Percentiles rank a stretch among this genome's conserved stretches.
Evolutionary conservation across 2,888 invertebrate genomes (phyloP).

Genomic region (Thelaira solivaga): DNA sequence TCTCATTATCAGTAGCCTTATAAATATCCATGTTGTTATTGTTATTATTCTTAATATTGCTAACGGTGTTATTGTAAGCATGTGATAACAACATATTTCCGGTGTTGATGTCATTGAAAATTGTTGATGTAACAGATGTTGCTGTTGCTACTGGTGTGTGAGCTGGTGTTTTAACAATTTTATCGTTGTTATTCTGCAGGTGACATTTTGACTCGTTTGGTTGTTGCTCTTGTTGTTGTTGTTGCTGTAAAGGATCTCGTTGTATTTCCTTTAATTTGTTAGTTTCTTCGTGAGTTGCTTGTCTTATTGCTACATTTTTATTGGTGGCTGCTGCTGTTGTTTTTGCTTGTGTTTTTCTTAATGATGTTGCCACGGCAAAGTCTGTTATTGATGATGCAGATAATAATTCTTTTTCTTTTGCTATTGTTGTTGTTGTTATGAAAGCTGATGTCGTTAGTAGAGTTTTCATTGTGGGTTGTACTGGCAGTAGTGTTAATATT

Average conservation of each 20-base stretch:
- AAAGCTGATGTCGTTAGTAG: no score
- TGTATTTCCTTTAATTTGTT: constrained; percentile 68
- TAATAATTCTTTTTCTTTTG: background rate
- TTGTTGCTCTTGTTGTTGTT: constrained; percentile 33
- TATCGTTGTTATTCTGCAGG: constrained; percentile 50
- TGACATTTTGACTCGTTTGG: constrained; percentile 35
- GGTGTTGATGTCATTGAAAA: constrained; percentile 25
- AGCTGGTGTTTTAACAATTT: constrained; percentile 3
- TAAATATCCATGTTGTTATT: constrained; percentile 55
- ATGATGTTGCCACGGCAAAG: constrained; percentile 6
- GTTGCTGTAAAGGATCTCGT: constrained; percentile 67
- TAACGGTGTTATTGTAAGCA: constrained; percentile 5
- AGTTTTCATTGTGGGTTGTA: no score
- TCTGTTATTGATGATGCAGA: constrained; percentile 15
- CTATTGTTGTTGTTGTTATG: constrained; percentile 22
- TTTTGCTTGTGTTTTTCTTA: constrained; percentile 28
- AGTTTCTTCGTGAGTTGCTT: constrained; percentile 26
- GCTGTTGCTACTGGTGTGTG: background rate
- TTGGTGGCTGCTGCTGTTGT: constrained; percentile 6
- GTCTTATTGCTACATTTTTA: constrained; percentile 55
- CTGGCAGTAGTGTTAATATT: constrained; percentile 15
- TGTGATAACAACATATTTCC: constrained; percentile 43
- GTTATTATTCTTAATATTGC: constrained; percentile 8
- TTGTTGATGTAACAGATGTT: constrained; percentile 19
- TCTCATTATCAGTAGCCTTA: constrained; percentile 1